Evolutionary conservation across 2,888 invertebrate species (phyloP).

Genomic region (Eupithecia dodoneata): DNA sequence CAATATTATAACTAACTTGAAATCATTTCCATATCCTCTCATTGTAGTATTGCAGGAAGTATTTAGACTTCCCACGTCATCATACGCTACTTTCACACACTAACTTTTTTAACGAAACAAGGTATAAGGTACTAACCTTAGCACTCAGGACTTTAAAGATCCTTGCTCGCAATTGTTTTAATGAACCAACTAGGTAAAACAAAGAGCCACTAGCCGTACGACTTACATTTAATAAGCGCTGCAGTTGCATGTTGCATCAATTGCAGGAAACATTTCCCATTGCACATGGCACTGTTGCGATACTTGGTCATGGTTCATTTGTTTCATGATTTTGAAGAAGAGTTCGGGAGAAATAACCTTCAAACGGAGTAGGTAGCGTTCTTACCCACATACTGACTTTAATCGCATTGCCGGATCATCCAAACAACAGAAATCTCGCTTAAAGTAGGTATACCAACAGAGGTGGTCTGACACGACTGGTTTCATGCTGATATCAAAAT

Average conservation of each 20-base stretch:
- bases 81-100: background rate
- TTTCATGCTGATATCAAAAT: background rate
- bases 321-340: background rate
- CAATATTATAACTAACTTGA: background rate
- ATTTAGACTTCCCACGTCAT: background rate
- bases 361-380: background rate
- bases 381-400: background rate
- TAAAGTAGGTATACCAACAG: background rate
- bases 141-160: background rate
- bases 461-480: background rate
- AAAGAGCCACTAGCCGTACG: background rate
- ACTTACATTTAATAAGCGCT: conserved; percentile 14
- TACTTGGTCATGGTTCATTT: conserved; percentile 1
- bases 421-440: background rate
- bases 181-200: background rate
- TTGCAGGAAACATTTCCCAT: conserved; percentile 21
- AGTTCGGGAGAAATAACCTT: background rate
- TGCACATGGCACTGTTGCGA: conserved; percentile 16
- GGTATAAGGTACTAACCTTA: background rate
- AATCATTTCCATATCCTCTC: background rate
- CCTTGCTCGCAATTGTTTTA: background rate
- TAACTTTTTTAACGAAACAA: background rate
- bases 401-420: background rate
- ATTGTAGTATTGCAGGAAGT: background rate
- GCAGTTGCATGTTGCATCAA: conserved; percentile 6